Evolutionary conservation across 2,888 invertebrate genomes (phyloP).

Genomic region (Cheilosia variabilis): DNA sequence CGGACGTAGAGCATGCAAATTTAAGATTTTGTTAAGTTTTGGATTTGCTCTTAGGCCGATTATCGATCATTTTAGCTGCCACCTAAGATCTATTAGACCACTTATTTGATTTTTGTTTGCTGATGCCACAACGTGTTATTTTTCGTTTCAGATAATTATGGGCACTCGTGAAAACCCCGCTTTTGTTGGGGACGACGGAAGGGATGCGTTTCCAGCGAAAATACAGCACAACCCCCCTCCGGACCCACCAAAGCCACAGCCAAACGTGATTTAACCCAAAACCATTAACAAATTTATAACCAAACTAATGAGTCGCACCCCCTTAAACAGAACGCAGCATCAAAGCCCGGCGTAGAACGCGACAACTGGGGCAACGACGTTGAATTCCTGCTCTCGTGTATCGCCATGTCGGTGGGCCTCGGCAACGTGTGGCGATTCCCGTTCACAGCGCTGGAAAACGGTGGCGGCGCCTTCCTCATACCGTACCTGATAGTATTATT

Average conservation of each 20-base stretch:
- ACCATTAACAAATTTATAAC: neutral
- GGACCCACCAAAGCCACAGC: constrained; percentile 20
- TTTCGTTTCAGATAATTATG: constrained; percentile 61
- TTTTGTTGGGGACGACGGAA: constrained; percentile 81
- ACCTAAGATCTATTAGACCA: too few species aligned
- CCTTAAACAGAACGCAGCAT: constrained; percentile 35
- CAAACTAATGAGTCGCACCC: neutral
- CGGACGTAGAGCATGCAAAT: too few species aligned
- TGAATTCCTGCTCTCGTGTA: constrained; percentile 83
- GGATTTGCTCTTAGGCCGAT: too few species aligned
- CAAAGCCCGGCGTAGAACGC: constrained; percentile 77
- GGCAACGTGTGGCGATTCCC: constrained; percentile 90
- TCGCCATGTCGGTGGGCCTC: constrained; percentile 87
- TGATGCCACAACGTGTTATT: neutral
- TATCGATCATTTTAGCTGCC: too few species aligned
- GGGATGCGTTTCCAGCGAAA: constrained; percentile 37
- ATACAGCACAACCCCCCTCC: constrained; percentile 16
- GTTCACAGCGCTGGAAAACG: constrained; percentile 87
- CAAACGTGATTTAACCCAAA: constrained; percentile 2
- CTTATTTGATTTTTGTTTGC: neutral
- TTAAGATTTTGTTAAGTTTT: too few species aligned
- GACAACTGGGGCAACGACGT: constrained; percentile 83
- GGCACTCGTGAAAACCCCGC: constrained; percentile 80
- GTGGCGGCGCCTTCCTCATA: constrained; percentile 88
- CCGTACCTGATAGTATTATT: constrained; percentile 87